phyloP scores from a whole-genome alignment of 2,888 invertebrate species.

The Aphidius colemani region DNA sequence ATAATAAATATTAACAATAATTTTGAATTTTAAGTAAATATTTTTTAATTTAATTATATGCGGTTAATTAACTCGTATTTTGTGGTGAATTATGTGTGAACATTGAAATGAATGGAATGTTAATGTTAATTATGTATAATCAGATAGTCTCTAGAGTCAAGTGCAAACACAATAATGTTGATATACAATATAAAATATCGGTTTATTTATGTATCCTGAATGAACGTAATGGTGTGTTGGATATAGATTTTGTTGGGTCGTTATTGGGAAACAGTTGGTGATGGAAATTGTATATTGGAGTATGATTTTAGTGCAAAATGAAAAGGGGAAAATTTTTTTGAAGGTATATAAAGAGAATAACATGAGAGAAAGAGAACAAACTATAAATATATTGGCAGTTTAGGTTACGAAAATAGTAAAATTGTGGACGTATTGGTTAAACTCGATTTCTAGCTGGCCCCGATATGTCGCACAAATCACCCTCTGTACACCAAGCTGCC shows the following conservation, averaged over 20 bases:
- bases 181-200: too few relatives aligned
- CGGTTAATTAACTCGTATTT: too few relatives aligned
- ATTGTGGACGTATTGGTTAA: constrained; percentile 7
- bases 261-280: constrained; percentile 53
- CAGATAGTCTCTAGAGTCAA: constrained; percentile 14
- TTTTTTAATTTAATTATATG: too few relatives aligned
- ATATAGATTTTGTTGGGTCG: constrained; percentile 44
- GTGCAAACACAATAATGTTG: too few relatives aligned
- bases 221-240: constrained; percentile 30
- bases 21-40: too few relatives aligned
- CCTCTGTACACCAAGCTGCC: constrained; percentile 35
- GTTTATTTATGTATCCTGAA: constrained; percentile 34
- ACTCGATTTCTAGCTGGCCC: constrained; percentile 42
- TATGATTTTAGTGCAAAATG: constrained; percentile 27
- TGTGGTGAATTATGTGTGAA: too few relatives aligned
- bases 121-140: constrained; percentile 11
- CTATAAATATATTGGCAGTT: constrained; percentile 46
- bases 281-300: constrained; percentile 30
- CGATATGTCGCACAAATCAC: constrained; percentile 57
- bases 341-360: too few relatives aligned
- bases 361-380: too few relatives aligned
- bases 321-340: constrained; percentile 14
- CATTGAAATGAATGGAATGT: constrained; percentile 9
- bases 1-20: too few relatives aligned
- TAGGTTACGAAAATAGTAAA: constrained; percentile 33